Evolutionary conservation across 1,140 invertebrate species (phyloP), one percentile per base, ranked within the genome.

Genomic region (Drosophila dunni): DNA sequence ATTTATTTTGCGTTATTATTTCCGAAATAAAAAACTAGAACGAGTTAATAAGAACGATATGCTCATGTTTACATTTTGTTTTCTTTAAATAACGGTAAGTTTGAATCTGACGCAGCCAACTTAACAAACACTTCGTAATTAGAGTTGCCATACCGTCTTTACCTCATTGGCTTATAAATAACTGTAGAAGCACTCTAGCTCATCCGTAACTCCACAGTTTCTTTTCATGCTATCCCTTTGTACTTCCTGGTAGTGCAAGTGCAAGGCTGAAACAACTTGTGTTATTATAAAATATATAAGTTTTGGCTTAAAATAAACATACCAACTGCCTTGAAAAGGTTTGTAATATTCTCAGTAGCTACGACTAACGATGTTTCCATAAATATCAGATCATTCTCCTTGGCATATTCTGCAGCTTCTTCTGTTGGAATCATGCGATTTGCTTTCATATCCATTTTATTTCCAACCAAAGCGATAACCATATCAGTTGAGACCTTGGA

Each of bases 1-100:
- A 77, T 88, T 86, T 83, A 88, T 86, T 86, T 86, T 57, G 61
- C 69, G 76, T 74, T 86, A 88, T 86, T 67, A 88, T 88, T 86
- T 86, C 56, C 24, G 24, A 78, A 77, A 82, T 29, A 73, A 86
- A 83, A 85, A 79, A 56, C 68, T 86, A 88, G 83, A 88, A 77
- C 68, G 78, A 78, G 79, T 86, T 86, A 82, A 79, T 77, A 66
- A 79, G 15, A 54, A 13, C 40, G 50, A 29, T 44, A 15, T 53
- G 46, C 34, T 58, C 8, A 2, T 11, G 8, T 9, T 34, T 24
- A 13, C n/a, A 7, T 10, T 40, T 36, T 38, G 1, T 42, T 29
- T 51, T 1, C 3, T 2, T 34, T 51, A 8, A 1, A 11, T 13
- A 33, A 13, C n/a, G 24, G 24, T 33, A 64, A 10, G n/a, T 36